Base-by-base conservation (phyloP, 2,888 invertebrate species). In the Acanthococcus lagerstroemiae region DNA sequence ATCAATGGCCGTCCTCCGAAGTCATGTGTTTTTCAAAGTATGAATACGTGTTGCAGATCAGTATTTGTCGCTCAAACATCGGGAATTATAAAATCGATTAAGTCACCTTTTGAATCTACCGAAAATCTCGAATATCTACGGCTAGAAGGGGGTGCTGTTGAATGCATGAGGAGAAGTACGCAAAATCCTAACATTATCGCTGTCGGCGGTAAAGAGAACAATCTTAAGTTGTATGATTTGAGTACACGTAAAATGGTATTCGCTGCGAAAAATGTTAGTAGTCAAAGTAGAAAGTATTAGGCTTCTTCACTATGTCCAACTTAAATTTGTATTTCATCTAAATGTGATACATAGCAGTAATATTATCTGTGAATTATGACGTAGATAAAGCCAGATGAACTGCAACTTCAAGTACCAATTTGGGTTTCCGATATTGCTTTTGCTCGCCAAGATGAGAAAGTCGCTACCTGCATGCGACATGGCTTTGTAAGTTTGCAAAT, bases 191-290 rank as follows among this genome's bases (percentile, higher is more conserved):
- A 83, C 61, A 72, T 87, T 22, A 80, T 94, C 71, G 95, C 88
- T 4, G 91, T 85, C 70, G 96, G 95, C 21, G 96, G 97, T 0
- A 87, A 89, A 75, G 88, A 87, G 72, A 91, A 93, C 73, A 89
- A 90, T 71, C 76, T 96, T 0, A 92, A 93, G 78, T 75, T 96
- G 1, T 95, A 88, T 83, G 87, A 91, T 72, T 73, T 88, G 73
- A 79, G 72, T 71, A 79, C 70, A 3, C 75, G 70, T 27, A 71
- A 72, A 27, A 76, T 79, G 46, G 74, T 78, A 30, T 86, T 85
- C 72, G 75, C 73, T 67, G 83, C 84, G 1, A 85, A 83, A 76
- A 84, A 85, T 78, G 82, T 84, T 71, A 78, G 80, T 71, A 45
- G 26, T 15, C 19, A n/a, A 37, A 9, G 2, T 15, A 3, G n/a